phyloP scores from a whole-genome alignment of 2,797 vertebrate species.

The Kryptopterus vitreolus region DNA sequence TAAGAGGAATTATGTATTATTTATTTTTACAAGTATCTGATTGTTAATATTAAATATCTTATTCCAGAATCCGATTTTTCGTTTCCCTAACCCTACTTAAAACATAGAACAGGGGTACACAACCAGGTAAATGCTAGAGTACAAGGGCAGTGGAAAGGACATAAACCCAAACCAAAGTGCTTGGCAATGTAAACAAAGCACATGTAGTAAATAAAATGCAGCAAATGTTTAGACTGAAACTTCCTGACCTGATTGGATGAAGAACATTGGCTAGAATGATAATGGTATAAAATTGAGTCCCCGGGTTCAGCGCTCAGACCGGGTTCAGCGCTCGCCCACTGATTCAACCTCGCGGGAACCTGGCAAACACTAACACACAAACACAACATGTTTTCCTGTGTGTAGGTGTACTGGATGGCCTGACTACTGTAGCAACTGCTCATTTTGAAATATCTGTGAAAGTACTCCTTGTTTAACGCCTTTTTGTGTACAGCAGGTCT shows the following conservation, averaged over 20 bases:
- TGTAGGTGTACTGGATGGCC: constrained; percentile 47
- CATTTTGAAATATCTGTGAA: constrained; percentile 24
- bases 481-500: not conserved
- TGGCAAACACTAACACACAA: constrained; percentile 10
- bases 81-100: no score
- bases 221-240: not conserved
- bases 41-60: no score
- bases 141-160: not conserved
- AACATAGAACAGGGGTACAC: not conserved
- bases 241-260: not conserved
- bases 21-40: no score
- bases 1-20: no score
- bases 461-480: constrained; percentile 30
- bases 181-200: not conserved
- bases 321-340: constrained; percentile 25
- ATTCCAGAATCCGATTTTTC: no score
- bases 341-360: constrained; percentile 13
- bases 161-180: not conserved
- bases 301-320: not conserved
- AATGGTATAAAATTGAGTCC: constrained; percentile 23
- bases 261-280: constrained; percentile 16
- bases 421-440: constrained; percentile 30
- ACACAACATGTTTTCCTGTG: constrained; percentile 29
- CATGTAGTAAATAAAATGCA: not conserved
- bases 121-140: not conserved